These are phyloP conservation scores for Drosophila prosaltans DNA, from an alignment of 1,140 invertebrate genomes.

Conservation along the genomic window DNA sequence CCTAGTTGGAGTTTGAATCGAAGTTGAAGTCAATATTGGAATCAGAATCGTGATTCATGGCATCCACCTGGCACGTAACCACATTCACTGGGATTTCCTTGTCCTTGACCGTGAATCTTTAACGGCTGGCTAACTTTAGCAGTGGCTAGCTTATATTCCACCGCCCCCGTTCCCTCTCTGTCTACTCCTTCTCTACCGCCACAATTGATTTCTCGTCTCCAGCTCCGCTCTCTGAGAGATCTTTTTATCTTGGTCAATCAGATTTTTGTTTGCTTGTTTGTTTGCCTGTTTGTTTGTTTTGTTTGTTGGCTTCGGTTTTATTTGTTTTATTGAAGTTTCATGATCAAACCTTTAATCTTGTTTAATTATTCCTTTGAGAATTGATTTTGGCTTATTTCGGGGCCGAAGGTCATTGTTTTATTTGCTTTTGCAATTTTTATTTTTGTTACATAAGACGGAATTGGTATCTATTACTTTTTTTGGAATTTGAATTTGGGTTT, in stretches of 20 bases:
- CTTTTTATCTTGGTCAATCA: slow-evolving; percentile 52
- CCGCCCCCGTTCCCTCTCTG: slow-evolving; percentile 12
- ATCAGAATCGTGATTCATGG: slow-evolving; percentile 61
- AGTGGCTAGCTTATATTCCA: slow-evolving; percentile 33
- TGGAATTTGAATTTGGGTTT: slow-evolving; percentile 22
- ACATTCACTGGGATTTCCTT: slow-evolving; percentile 80
- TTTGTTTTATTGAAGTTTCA: slow-evolving; percentile 75
- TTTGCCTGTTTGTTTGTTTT: slow-evolving; percentile 61
- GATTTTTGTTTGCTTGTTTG: slow-evolving; percentile 66
- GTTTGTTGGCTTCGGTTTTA: slow-evolving; percentile 38
- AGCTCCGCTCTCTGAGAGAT: neutral
- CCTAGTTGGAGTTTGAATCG: too few relatives aligned
- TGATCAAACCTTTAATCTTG: slow-evolving; percentile 60
- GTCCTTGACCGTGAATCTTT: slow-evolving; percentile 80
- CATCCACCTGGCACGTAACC: slow-evolving; percentile 43
- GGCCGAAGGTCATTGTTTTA: slow-evolving; percentile 57
- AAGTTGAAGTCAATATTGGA: neutral
- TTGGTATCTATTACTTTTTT: slow-evolving; percentile 48
- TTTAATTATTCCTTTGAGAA: slow-evolving; percentile 77
- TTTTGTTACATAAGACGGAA: slow-evolving; percentile 76
- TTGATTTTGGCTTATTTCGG: slow-evolving; percentile 29
- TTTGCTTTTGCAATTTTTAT: slow-evolving; percentile 73
- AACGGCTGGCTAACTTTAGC: slow-evolving; percentile 66
- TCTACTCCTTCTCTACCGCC: neutral
- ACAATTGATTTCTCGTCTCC: neutral